These are phyloP conservation scores for Cossypha polioptera DNA, from an alignment of 2,797 vertebrate species.

Conservation along the genomic window DNA sequence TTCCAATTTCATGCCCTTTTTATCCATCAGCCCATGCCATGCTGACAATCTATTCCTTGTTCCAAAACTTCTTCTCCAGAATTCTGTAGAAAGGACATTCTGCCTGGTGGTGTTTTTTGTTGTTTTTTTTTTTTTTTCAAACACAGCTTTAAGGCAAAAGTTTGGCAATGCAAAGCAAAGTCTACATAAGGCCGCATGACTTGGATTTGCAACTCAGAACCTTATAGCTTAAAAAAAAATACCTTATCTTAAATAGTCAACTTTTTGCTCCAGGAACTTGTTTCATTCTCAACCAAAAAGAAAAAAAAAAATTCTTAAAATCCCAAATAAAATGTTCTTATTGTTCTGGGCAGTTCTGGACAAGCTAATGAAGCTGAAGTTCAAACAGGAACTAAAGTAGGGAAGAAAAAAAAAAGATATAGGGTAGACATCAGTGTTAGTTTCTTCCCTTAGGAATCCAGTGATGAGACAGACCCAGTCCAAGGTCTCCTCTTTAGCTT, in stretches of 20 bases:
- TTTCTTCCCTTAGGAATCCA: conserved; percentile 47
- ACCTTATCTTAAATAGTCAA: conserved; percentile 6
- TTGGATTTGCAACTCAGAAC: conserved; percentile 77
- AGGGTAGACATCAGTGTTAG: conserved; percentile 9
- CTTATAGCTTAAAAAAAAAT: conserved; percentile 17
- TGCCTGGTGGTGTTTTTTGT: conserved; percentile 17
- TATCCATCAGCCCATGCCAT: not conserved
- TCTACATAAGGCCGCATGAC: conserved; percentile 94
- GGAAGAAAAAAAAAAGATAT: conserved; percentile 10
- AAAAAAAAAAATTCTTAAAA: not conserved
- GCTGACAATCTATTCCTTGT: not conserved
- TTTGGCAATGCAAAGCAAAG: conserved; percentile 88
- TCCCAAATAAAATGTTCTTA: conserved; percentile 19
- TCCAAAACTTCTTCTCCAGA: not conserved
- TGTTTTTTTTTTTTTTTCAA: conserved; percentile 35
- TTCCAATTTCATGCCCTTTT: not conserved
- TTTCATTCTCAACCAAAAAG: not conserved
- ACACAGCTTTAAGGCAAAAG: conserved; percentile 90
- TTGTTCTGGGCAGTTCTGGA: conserved; percentile 38
- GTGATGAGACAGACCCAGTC: conserved; percentile 10
- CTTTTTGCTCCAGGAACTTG: conserved; percentile 3
- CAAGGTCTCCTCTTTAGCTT: conserved; percentile 40
- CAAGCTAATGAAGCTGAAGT: conserved; percentile 40
- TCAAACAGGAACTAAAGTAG: conserved; percentile 19
- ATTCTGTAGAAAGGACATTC: conserved; percentile 47